A percentile compares a stretch with the other conserved stretches of the same genome.
Evolutionary conservation across 2,113 vertebrate species (phyloP).

Genomic region (Leiothrix lutea): DNA sequence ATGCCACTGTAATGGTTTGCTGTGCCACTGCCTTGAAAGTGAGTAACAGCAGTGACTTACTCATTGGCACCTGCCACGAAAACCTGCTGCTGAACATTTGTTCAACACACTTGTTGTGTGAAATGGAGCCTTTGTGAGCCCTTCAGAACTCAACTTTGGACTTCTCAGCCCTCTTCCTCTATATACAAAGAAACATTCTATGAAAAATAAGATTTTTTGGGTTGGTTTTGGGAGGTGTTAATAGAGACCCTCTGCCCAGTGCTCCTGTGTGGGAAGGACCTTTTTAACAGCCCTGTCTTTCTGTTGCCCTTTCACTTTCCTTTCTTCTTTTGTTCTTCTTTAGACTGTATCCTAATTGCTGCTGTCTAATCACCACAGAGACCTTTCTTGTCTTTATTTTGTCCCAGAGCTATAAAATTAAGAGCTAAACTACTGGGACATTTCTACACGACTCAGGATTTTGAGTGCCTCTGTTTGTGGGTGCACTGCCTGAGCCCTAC

Average conservation of each 20-base stretch:
- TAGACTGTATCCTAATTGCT: constrained; percentile 15
- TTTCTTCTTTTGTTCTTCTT: constrained; percentile 2
- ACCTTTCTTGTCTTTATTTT: not conserved
- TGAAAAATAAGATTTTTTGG: not conserved
- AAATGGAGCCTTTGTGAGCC: not conserved
- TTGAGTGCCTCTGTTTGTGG: not conserved
- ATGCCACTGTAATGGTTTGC: not conserved
- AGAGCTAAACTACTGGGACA: not conserved
- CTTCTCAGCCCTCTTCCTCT: not conserved
- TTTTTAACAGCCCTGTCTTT: constrained; percentile 54
- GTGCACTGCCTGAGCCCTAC: not conserved
- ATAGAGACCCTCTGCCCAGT: constrained; percentile 47
- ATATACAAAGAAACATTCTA: not conserved
- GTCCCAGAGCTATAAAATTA: not conserved
- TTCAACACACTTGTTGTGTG: not conserved
- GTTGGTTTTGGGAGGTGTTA: constrained; percentile 1
- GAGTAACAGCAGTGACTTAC: not conserved
- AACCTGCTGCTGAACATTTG: not conserved
- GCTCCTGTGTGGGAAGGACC: constrained; percentile 58
- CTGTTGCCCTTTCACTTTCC: constrained; percentile 22
- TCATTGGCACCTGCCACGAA: not conserved
- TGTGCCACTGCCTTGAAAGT: not conserved
- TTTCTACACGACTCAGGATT: not conserved
- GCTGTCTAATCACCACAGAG: constrained; percentile 6
- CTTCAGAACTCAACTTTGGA: constrained; percentile 47